Conservation (phyloP, 2,113 vertebrate genomes). For the Halcyon malimbica region DNA sequence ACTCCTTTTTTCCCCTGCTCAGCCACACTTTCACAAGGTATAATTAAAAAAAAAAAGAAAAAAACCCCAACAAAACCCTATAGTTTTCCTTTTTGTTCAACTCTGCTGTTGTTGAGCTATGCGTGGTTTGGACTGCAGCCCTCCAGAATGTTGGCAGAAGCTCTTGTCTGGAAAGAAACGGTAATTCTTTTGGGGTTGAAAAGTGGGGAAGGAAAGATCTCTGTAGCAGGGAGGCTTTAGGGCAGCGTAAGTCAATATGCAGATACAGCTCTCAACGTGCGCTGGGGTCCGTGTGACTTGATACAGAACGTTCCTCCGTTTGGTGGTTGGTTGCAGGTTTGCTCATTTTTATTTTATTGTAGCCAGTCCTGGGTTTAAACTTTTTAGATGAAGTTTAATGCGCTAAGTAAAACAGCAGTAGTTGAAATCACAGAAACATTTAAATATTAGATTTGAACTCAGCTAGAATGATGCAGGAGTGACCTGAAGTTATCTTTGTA, state of each 20-base stretch:
- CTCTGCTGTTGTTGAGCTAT: slow-evolving; percentile 53
- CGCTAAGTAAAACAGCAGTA: background rate
- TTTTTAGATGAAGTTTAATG: background rate
- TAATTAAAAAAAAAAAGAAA: slow-evolving; percentile 24
- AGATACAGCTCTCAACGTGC: rapidly evolving
- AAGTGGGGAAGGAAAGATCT: background rate
- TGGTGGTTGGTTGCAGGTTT: background rate
- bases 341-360: background rate
- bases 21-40: slow-evolving; percentile 23
- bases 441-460: background rate
- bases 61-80: background rate
- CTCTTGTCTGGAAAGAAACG: slow-evolving; percentile 64
- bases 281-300: background rate
- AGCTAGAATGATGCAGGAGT: background rate
- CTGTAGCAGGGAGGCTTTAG: slow-evolving; percentile 8
- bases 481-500: background rate
- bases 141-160: slow-evolving; percentile 53
- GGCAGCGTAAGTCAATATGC: background rate
- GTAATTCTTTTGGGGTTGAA: slow-evolving; percentile 59
- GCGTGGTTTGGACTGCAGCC: slow-evolving; percentile 60
- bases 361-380: background rate
- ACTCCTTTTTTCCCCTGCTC: background rate
- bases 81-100: slow-evolving; percentile 52
- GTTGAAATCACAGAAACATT: background rate
- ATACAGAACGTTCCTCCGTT: background rate